These are phyloP conservation scores for Drosophila ercepeae DNA, from an alignment of 1,140 invertebrate genomes.

Conservation along the genomic window DNA sequence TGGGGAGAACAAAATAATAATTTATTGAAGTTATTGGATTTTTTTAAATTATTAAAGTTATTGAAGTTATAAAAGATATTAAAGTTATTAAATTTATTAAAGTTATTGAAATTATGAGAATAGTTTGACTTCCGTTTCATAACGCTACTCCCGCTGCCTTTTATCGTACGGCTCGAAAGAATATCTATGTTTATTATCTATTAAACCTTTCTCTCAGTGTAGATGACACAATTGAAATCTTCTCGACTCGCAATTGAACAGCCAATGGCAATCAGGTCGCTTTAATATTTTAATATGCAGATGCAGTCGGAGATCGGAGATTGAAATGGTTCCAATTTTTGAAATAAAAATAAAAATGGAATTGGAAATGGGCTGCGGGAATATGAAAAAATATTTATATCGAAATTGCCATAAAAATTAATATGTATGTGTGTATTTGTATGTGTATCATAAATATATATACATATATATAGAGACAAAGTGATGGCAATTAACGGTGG, in stretches of 20 bases:
- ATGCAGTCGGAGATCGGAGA: slow-evolving; percentile 33
- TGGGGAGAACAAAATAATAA: background rate
- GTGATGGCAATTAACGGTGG: slow-evolving; percentile 66
- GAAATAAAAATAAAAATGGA: too few species aligned
- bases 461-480: background rate
- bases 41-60: too few species aligned
- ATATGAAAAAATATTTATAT: slow-evolving; percentile 34
- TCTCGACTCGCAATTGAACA: slow-evolving; percentile 47
- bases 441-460: too few species aligned
- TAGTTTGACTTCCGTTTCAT: too few species aligned
- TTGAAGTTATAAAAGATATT: too few species aligned
- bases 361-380: background rate
- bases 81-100: too few species aligned
- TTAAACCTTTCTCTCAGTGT: slow-evolving; percentile 15
- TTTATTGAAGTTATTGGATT: too few species aligned
- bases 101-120: too few species aligned
- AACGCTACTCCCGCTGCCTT: too few species aligned
- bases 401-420: slow-evolving; percentile 50
- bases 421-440: background rate
- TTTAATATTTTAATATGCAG: slow-evolving; percentile 74
- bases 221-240: slow-evolving; percentile 65
- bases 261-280: slow-evolving; percentile 70
- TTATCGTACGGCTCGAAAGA: too few species aligned
- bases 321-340: slow-evolving; percentile 1
- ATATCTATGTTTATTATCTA: too few species aligned